Evolutionary conservation across 2,113 vertebrate genomes (phyloP).

Genomic region (Callionymus lyra): DNA sequence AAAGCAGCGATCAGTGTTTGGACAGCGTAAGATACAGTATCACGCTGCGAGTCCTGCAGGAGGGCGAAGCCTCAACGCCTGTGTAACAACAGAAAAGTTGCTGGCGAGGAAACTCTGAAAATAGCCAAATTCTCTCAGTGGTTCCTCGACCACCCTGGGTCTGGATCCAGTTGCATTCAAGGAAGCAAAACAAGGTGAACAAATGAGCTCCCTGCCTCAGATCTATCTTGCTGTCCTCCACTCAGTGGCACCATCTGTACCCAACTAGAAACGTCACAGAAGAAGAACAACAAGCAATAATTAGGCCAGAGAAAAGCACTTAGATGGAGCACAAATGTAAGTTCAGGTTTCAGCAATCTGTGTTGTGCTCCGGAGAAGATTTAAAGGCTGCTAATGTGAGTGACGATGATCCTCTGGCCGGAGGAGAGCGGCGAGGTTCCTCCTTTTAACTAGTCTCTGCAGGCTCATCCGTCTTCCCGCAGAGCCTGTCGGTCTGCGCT

Average conservation of each 20-base stretch:
- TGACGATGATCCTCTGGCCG: constrained; percentile 13
- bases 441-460: constrained; percentile 33
- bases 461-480: constrained; percentile 42
- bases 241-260: constrained; percentile 21
- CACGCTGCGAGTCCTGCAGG: too few relatives aligned
- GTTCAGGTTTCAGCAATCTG: constrained; percentile 13
- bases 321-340: constrained; percentile 1
- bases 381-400: constrained; percentile 28
- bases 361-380: constrained; percentile 16
- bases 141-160: constrained; percentile 7
- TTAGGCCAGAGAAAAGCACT: constrained; percentile 5
- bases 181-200: constrained; percentile 17
- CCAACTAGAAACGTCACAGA: neutral
- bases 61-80: too few relatives aligned
- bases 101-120: too few relatives aligned
- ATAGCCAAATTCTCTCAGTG: too few relatives aligned
- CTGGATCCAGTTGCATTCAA: constrained; percentile 28
- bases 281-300: neutral
- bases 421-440: constrained; percentile 15
- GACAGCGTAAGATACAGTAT: too few relatives aligned
- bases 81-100: too few relatives aligned
- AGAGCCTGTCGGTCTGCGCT: constrained; percentile 41
- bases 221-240: constrained; percentile 15
- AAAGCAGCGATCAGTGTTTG: neutral
- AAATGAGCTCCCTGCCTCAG: constrained; percentile 7